Conservation (phyloP, 2,888 invertebrate genomes). For the Cinara cedri region DNA sequence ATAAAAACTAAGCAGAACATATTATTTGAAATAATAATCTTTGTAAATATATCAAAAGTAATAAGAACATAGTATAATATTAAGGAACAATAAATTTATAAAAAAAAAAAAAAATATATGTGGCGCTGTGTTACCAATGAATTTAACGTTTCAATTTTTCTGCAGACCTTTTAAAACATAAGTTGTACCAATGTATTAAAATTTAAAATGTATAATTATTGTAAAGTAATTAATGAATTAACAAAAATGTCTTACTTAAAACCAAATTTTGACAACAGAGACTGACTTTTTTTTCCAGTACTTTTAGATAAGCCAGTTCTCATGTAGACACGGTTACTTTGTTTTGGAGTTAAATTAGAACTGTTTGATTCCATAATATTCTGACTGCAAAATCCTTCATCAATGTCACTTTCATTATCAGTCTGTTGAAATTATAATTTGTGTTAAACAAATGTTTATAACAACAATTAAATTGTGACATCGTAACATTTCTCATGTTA, state of each 20-base stretch:
- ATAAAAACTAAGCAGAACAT: background rate
- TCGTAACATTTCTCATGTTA: no score
- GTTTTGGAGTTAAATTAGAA: slow-evolving; percentile 20
- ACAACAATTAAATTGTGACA: no score
- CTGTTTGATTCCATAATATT: background rate
- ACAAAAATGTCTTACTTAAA: slow-evolving; percentile 29
- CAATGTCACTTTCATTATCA: slow-evolving; percentile 21
- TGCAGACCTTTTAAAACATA: background rate
- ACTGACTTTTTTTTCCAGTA: background rate
- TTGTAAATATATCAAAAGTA: background rate
- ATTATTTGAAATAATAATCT: background rate
- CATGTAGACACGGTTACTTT: background rate
- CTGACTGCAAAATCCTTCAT: slow-evolving; percentile 52
- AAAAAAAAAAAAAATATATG: background rate
- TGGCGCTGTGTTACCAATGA: no score
- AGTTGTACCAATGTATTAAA: background rate
- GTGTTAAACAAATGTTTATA: no score
- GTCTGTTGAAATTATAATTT: background rate
- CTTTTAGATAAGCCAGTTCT: slow-evolving; percentile 43
- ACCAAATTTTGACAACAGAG: slow-evolving; percentile 44
- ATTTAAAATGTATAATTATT: background rate
- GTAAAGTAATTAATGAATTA: background rate
- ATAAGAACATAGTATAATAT: background rate
- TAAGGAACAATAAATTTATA: background rate
- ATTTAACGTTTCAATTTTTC: slow-evolving; percentile 30